Evolutionary conservation across 2,113 vertebrate species (phyloP).

Genomic region (Odocoileus virginianus): DNA sequence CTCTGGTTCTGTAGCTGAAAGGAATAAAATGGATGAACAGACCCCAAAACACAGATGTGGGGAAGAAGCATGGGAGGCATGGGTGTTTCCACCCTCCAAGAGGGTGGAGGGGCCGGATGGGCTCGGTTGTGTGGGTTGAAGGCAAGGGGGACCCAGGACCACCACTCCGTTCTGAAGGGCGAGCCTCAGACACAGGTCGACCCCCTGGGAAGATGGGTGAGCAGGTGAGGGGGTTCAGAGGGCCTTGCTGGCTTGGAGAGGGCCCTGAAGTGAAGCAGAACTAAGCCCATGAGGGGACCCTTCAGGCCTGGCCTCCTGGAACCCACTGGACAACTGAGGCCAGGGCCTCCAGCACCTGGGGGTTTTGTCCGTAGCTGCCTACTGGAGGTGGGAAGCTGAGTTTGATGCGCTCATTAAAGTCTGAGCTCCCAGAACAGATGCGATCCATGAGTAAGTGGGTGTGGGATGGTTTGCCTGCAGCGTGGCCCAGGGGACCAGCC

Average conservation of each 20-base stretch:
- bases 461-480: background rate
- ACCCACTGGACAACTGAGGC: background rate
- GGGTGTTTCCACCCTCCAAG: rapidly evolving
- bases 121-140: rapidly evolving
- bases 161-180: rapidly evolving
- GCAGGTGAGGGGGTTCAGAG: rapidly evolving
- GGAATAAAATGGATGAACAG: no score
- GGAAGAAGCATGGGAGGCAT: rapidly evolving
- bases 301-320: background rate
- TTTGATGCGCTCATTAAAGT: rapidly evolving
- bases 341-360: rapidly evolving
- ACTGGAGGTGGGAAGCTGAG: rapidly evolving
- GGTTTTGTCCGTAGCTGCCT: rapidly evolving
- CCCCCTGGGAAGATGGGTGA: background rate
- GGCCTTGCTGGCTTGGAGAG: background rate
- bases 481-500: rapidly evolving
- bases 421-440: background rate
- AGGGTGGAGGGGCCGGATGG: background rate
- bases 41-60: no score
- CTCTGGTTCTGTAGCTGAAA: background rate
- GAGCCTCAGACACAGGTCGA: background rate
- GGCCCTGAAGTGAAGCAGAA: rapidly evolving
- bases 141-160: no score
- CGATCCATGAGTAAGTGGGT: background rate
- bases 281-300: background rate